phyloP scores from a whole-genome alignment of 2,888 invertebrate species.

The Eurytoma adleriae region DNA sequence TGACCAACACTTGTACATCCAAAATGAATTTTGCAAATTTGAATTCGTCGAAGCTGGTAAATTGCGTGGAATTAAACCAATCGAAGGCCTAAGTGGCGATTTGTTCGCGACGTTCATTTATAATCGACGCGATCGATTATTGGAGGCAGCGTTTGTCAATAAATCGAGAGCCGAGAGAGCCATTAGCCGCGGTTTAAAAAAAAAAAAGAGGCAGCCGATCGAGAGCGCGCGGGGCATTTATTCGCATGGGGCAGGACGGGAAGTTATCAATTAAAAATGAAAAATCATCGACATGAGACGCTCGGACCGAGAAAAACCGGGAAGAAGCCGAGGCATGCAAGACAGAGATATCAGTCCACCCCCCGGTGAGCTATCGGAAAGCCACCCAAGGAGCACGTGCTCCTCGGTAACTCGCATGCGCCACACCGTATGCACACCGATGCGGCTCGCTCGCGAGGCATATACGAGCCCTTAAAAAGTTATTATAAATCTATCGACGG shows the following conservation, averaged over 20 bases:
- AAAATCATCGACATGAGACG: conserved; percentile 24
- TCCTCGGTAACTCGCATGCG: conserved; percentile 25
- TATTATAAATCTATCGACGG: conserved; percentile 32
- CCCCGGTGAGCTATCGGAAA: conserved; percentile 65
- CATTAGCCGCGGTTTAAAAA: no score
- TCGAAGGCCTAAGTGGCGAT: no score
- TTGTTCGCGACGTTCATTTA: no score
- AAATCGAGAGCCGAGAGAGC: no score
- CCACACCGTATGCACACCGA: no score
- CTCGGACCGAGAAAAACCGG: not conserved
- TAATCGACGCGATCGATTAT: not conserved
- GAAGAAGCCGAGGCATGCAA: conserved; percentile 54
- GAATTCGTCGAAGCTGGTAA: no score
- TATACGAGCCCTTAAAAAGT: conserved; percentile 41
- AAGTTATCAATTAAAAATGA: conserved; percentile 38
- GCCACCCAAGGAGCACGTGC: conserved; percentile 70
- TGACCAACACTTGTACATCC: no score
- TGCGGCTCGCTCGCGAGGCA: not conserved
- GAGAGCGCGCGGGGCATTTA: not conserved
- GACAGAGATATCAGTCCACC: conserved; percentile 58
- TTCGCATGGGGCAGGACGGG: not conserved
- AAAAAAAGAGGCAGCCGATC: conserved; percentile 7
- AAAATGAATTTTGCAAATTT: no score
- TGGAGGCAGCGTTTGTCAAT: no score
- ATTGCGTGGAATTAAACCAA: no score